These are phyloP conservation scores for Drosophila subobscura DNA, from an alignment of 1,140 invertebrate genomes.

Conservation along the genomic window DNA sequence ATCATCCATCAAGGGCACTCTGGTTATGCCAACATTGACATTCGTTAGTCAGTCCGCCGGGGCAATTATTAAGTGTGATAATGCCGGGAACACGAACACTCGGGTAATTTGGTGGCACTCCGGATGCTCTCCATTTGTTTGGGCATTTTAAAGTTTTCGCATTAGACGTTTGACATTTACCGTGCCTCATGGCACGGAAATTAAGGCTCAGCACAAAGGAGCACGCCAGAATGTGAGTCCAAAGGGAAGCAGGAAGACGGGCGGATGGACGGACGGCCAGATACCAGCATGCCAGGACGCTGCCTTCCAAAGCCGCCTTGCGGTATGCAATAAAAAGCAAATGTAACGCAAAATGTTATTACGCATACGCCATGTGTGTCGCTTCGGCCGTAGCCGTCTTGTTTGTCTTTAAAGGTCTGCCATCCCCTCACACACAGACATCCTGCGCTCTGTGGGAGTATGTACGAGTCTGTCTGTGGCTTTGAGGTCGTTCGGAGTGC, in stretches of 20 bases:
- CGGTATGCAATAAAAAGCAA: constrained; percentile 82
- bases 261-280: constrained; percentile 39
- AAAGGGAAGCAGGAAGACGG: constrained; percentile 6
- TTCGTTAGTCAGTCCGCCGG: constrained; percentile 31
- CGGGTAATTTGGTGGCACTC: constrained; percentile 4
- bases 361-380: constrained; percentile 68
- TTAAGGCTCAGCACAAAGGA: constrained; percentile 54
- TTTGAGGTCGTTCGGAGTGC: constrained; percentile 31
- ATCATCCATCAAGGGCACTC: constrained; percentile 3
- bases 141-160: constrained; percentile 78
- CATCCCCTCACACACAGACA: background rate
- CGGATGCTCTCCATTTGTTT: constrained; percentile 46
- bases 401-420: constrained; percentile 64
- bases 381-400: constrained; percentile 30
- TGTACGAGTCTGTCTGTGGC: constrained; percentile 19
- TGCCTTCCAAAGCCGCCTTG: constrained; percentile 55
- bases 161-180: constrained; percentile 71
- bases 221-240: constrained; percentile 28
- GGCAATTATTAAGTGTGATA: constrained; percentile 71
- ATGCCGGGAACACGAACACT: constrained; percentile 53
- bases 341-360: constrained; percentile 81
- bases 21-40: constrained; percentile 1
- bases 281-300: background rate
- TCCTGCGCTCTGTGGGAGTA: background rate
- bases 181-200: constrained; percentile 72